phyloP scores from a whole-genome alignment of 2,113 vertebrate species.

The Amia ocellicauda region DNA sequence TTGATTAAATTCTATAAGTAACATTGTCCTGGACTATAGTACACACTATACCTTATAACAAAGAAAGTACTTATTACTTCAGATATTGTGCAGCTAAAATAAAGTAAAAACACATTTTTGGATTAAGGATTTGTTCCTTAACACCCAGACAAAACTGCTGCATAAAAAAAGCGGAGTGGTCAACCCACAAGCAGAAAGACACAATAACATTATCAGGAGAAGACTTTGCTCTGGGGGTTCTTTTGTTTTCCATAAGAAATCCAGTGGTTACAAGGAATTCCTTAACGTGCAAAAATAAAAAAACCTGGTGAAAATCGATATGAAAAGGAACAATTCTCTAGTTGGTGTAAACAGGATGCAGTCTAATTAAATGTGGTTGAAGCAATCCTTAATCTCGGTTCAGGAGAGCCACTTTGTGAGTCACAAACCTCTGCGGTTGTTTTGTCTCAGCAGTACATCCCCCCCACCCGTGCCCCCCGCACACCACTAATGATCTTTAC shows the following conservation, averaged over 20 bases:
- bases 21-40: too few relatives aligned
- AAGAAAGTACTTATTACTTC: too few relatives aligned
- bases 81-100: too few relatives aligned
- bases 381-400: constrained; percentile 5
- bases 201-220: not conserved
- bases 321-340: not conserved
- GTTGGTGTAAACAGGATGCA: constrained; percentile 13
- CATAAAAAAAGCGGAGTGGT: not conserved
- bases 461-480: not conserved
- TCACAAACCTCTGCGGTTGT: not conserved
- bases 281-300: not conserved
- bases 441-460: not conserved
- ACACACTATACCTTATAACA: too few relatives aligned
- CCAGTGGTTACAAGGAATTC: constrained; percentile 4
- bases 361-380: not conserved
- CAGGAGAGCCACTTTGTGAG: constrained; percentile 15
- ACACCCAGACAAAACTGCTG: not conserved
- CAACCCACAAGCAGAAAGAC: not conserved
- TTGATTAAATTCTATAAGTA: too few relatives aligned
- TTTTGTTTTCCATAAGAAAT: not conserved
- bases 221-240: not conserved
- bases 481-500: not conserved
- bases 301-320: not conserved
- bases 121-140: too few relatives aligned
- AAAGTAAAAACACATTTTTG: too few relatives aligned